Percentiles rank a stretch among this genome's conserved stretches.
phyloP scores from a whole-genome alignment of 2,113 vertebrate species.

The Calidris pygmaea region DNA sequence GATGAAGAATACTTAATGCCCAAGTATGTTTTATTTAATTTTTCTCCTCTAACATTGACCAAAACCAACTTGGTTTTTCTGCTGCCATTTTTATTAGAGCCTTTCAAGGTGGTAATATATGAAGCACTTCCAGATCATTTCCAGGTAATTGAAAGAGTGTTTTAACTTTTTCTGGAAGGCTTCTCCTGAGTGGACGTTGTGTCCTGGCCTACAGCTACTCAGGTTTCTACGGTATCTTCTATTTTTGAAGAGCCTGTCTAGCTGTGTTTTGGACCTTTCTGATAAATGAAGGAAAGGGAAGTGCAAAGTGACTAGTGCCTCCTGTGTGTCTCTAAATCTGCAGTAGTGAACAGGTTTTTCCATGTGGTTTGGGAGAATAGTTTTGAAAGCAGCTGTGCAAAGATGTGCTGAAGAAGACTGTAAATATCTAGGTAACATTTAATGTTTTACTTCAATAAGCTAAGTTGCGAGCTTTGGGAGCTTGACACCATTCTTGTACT shows the following conservation, averaged over 20 bases:
- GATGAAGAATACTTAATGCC: not conserved
- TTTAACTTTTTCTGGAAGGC: not conserved
- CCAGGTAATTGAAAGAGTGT: not conserved
- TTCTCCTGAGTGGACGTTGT: not conserved
- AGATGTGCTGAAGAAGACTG: not conserved
- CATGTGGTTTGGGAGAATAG: rapidly evolving
- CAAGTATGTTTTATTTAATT: not conserved
- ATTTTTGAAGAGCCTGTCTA: not conserved
- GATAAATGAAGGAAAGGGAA: not conserved
- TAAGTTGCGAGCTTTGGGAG: not conserved
- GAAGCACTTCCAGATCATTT: not conserved
- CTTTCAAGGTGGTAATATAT: not conserved
- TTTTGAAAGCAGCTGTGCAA: not conserved
- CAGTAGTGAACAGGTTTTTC: not conserved
- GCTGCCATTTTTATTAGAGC: not conserved
- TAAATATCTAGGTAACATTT: not conserved
- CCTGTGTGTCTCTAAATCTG: not conserved
- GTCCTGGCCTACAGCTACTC: not conserved
- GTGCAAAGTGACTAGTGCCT: not conserved
- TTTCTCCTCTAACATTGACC: not conserved
- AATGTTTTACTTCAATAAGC: not conserved
- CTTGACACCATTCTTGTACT: not conserved
- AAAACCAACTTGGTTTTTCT: not conserved
- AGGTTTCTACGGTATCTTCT: not conserved
- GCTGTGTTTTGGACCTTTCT: not conserved